Conservation (phyloP, 2,888 invertebrate genomes). For the Chrysotoxum bicinctum region DNA sequence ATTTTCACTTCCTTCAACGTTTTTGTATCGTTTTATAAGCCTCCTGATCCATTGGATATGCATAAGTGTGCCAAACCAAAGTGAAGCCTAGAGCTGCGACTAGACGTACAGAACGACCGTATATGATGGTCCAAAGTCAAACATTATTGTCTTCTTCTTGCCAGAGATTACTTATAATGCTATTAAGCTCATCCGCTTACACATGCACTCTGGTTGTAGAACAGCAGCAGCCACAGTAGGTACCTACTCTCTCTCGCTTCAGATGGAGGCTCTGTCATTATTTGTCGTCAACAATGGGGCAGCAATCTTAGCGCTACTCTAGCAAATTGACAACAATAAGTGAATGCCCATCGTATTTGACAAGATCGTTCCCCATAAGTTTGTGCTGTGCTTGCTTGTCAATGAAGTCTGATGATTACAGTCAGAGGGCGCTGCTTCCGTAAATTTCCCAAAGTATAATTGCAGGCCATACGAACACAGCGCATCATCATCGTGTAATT, state of each 20-base stretch:
- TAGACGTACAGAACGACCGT: background rate
- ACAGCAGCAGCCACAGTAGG: background rate
- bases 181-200: constrained; percentile 71
- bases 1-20: constrained; percentile 62
- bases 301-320: constrained; percentile 19
- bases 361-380: background rate
- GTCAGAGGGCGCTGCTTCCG: constrained; percentile 34
- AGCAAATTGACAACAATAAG: constrained; percentile 71
- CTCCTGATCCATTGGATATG: constrained; percentile 55
- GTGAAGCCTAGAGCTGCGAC: constrained; percentile 12
- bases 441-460: constrained; percentile 37
- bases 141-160: constrained; percentile 47
- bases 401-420: constrained; percentile 60
- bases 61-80: constrained; percentile 70
- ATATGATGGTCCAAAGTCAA: constrained; percentile 66
- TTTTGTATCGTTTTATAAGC: constrained; percentile 4
- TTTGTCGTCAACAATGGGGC: constrained; percentile 35
- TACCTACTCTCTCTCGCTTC: background rate
- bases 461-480: constrained; percentile 33
- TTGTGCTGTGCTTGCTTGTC: constrained; percentile 28
- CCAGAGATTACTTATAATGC: constrained; percentile 66
- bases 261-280: constrained; percentile 42
- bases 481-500: constrained; percentile 49
- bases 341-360: constrained; percentile 62
- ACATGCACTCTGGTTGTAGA: constrained; percentile 37